Evolutionary conservation across 2,113 vertebrate genomes (phyloP), one percentile per base, ranked within the genome.

Genomic region (Egretta garzetta): DNA sequence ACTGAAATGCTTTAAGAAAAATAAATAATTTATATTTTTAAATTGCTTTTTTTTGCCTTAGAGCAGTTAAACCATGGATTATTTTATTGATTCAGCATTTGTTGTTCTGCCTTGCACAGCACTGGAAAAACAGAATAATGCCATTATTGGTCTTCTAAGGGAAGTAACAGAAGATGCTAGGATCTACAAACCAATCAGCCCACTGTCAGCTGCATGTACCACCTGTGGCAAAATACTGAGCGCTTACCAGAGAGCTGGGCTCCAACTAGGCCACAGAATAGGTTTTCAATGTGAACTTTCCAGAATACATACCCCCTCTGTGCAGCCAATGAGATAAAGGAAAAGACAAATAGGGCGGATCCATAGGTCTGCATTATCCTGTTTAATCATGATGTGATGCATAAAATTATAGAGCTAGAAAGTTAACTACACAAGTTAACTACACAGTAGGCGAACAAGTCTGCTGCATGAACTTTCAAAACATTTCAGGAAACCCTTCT

Each of bases 41-140:
- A 94, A 95, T 85, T 74, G 49, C 18, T 6, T 80, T 80, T 97
- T 80, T 88, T 94, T 84, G 47, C 88, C 75, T 97, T 91, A 74
- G 30, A 28, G 72, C 76, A 87, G 66, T 91, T 73, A 96, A 96
- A 86, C 28, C 6, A 3, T 39, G 66, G 47, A 56, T 93, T 93
- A 63, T 33, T 94, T 96, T 92, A 94, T 93, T 60, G 72, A 90
- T 74, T 95, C 58, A 85, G 35, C 49, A 80, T 67, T 93, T 47
- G 59, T 27, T 74, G 30, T 80, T 95, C 50, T 81, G 45, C 56
- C 90, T 95, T 80, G 68, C 76, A 82, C 93, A 86, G 79, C 43
- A 73, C 84, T 90, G 27, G n/a, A 67, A 83, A 81, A 76, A 75
- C 71, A 63, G 66, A 96, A 72, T 91, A 93, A 92, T 86, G 47